Percentiles rank a stretch among this genome's conserved stretches.
phyloP scores from a whole-genome alignment of 2,888 invertebrate genomes.

The Nasonovia ribisnigri region DNA sequence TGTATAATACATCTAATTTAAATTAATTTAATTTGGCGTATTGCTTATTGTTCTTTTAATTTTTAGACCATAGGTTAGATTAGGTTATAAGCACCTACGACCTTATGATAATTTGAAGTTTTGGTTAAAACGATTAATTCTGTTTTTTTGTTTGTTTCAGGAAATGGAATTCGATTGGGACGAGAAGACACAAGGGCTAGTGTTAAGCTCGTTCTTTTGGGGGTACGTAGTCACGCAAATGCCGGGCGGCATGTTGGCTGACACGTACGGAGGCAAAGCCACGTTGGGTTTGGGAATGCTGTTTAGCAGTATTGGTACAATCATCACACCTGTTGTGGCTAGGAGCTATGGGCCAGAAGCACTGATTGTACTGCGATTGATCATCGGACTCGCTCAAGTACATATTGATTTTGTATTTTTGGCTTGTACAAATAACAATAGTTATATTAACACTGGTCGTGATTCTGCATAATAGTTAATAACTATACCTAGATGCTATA shows the following conservation, averaged over 20 bases:
- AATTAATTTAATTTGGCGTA: neutral
- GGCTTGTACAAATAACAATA: neutral
- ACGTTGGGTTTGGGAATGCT: constrained; percentile 71
- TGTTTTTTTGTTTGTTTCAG: constrained; percentile 67
- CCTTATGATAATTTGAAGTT: neutral
- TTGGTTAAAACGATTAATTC: neutral
- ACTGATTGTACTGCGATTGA: constrained; percentile 70
- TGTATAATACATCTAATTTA: neutral
- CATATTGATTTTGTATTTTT: neutral
- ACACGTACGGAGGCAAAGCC: constrained; percentile 71
- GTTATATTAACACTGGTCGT: neutral
- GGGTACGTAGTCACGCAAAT: constrained; percentile 72
- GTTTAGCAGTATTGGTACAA: constrained; percentile 70
- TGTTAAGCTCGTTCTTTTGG: constrained; percentile 72
- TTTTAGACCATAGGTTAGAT: neutral
- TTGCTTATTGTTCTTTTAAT: neutral
- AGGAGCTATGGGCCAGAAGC: constrained; percentile 69
- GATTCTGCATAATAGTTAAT: neutral
- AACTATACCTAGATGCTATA: too few relatives aligned
- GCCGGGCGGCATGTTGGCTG: constrained; percentile 71
- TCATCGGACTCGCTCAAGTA: constrained; percentile 73
- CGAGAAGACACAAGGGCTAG: constrained; percentile 72
- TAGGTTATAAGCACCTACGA: neutral
- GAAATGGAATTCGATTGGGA: constrained; percentile 78
- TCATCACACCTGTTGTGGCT: constrained; percentile 71